Evolutionary conservation across 2,888 invertebrate species (phyloP), one percentile per base, ranked within the genome.

Genomic region (Sylvicola cinctus): DNA sequence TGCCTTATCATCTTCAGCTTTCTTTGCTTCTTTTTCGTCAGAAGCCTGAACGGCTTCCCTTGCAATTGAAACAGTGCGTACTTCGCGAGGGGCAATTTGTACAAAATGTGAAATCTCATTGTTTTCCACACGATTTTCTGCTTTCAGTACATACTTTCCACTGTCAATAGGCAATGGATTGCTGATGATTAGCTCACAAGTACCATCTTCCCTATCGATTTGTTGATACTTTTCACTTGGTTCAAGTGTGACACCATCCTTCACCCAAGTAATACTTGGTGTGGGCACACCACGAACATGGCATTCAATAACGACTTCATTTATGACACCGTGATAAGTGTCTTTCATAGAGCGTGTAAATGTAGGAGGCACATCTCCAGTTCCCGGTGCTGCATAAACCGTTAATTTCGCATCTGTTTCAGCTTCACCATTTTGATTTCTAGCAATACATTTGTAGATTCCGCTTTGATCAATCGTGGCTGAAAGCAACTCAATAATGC

Each of bases 301-400:
- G 48, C 84, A 84, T 55, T 84, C 83, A 41, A 85, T 57, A 16
- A 73, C 66, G 33, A 84, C 52, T 50, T 81, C 75, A 51, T 81
- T 73, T 46, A 74, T 76, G 28, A 68, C 63, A 32, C 69, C 61
- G 47, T 71, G 72, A 52, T 77, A 84, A 10, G 64, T 67, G 53
- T 84, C 83, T 60, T 68, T 69, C 38, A 77, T 71, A 14, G 73
- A 68, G 46, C 77, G 66, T 2, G 76, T 76, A 48, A 83, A 83
- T 16, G 74, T 76, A 3, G 74, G 66, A 50, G 75, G 74, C 42
- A 74, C 72, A 44, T 73, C 71, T 25, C 73, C 43, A 34, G 49
- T 49, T 39, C 50, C 47, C 42, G 49, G 50, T 37, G 54, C 45
- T 38, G 52, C 72, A 48, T 74, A 77, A 27, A 84, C 74, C 49